Base-by-base conservation (phyloP, 2,797 vertebrate genomes). In the Peromyscus melanophrys region DNA sequence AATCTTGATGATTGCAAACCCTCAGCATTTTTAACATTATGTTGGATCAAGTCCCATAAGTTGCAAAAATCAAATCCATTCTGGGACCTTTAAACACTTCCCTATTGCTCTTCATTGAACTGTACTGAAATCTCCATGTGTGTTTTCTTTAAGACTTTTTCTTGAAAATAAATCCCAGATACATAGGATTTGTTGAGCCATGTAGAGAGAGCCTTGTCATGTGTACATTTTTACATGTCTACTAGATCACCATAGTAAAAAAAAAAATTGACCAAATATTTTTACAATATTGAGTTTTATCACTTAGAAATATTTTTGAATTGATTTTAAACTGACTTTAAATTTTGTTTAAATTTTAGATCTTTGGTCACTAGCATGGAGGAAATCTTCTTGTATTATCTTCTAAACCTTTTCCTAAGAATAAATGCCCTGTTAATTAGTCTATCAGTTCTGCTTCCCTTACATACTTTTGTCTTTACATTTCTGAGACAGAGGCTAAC, bases 331-430 rank as follows among this genome's bases (percentile, higher is more conserved):
- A 19, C 37, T 34, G 65, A 57, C 7, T n/a, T 82, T 82, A 89
- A 95, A 27, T 86, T 92, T 80, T 89, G 52, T 82, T 96, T 91
- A 86, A 77, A 55, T 92, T 52, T 95, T 93, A 90, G 8, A 16
- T 69, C n/a, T 96, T 49, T 71, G 25, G 43, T 63, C 19, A 93
- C 6, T 94, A 16, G 2, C 31, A 63, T 77, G 37, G 14, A 73
- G 94, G 23, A 94, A 80, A 40, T 49, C 43, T 57, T 92, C 7
- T 71, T 81, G 12, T 71, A 90, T 82, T 90, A 5, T 52, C 86
- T 49, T 59, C 43, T 87, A 27, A 37, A 27, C 73, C 27, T 82
- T 92, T 84, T 49, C 75, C 46, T 81, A 16, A 84, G 67, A 69
- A 92, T 78, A 4, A 76, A 78, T 63, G 2, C n/a, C 86, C 16